phyloP scores from a whole-genome alignment of 2,113 vertebrate species.

The Pristiophorus japonicus region DNA sequence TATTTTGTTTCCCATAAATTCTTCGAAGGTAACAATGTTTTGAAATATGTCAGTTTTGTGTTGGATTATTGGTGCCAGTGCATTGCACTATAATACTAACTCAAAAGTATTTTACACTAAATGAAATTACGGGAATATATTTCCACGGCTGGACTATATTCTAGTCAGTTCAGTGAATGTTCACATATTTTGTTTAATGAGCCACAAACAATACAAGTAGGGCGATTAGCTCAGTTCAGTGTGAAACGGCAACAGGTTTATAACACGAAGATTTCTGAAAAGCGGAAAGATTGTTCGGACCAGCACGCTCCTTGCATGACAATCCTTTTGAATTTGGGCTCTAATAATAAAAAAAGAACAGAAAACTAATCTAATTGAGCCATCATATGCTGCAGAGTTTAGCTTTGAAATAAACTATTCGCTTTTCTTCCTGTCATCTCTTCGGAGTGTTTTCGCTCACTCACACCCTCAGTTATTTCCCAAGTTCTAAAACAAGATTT shows the following conservation, averaged over 20 bases:
- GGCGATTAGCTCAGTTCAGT: not conserved
- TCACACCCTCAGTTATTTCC: not conserved
- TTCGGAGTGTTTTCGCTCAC: not conserved
- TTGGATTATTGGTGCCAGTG: not conserved
- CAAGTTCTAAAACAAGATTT: not conserved
- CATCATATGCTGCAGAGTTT: not conserved
- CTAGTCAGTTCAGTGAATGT: not conserved
- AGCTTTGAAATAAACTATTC: not conserved
- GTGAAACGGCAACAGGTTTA: constrained; percentile 26
- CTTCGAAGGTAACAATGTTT: not conserved
- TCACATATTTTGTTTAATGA: not conserved
- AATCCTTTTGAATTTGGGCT: not conserved
- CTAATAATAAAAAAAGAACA: not conserved
- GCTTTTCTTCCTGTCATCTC: not conserved
- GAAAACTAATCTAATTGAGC: not conserved
- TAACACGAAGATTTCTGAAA: not conserved
- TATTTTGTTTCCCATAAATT: not conserved
- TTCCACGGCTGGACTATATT: not conserved
- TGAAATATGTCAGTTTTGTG: not conserved
- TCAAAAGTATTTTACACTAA: not conserved
- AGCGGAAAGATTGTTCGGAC: too few relatives aligned
- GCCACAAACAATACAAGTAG: not conserved
- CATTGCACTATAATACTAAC: not conserved
- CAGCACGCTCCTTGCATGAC: not conserved
- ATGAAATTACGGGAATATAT: not conserved